Conservation (phyloP, 2,888 invertebrate species). For the Parnassius smintheus region DNA sequence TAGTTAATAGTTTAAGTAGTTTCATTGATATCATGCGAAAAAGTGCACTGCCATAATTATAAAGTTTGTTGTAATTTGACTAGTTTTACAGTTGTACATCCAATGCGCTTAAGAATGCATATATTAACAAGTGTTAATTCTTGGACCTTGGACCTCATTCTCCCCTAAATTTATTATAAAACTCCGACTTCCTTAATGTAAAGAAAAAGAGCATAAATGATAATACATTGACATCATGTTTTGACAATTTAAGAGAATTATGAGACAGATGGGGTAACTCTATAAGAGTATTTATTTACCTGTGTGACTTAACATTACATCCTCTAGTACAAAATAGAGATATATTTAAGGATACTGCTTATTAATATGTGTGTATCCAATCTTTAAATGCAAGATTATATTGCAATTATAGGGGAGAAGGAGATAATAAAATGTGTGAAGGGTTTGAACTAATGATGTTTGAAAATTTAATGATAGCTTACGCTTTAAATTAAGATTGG, state of each 20-base stretch:
- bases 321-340: conserved; percentile 22
- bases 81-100: not conserved
- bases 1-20: conserved; percentile 12
- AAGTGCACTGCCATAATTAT: conserved; percentile 12
- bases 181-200: too few relatives aligned
- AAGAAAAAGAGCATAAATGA: too few relatives aligned
- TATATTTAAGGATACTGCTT: conserved; percentile 3
- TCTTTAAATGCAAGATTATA: not conserved
- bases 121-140: not conserved
- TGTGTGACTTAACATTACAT: conserved; percentile 1
- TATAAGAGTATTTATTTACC: too few relatives aligned
- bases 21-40: not conserved
- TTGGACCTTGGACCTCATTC: too few relatives aligned
- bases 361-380: not conserved
- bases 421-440: not conserved
- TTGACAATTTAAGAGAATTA: too few relatives aligned
- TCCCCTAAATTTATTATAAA: too few relatives aligned
- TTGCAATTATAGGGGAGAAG: not conserved
- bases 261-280: too few relatives aligned
- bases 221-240: too few relatives aligned
- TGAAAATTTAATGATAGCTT: not conserved
- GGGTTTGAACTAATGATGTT: not conserved
- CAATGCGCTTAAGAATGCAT: not conserved
- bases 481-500: conserved; percentile 1
- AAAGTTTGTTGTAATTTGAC: conserved; percentile 1